Conservation (phyloP, 2,113 vertebrate species). For the Canis aureus region DNA sequence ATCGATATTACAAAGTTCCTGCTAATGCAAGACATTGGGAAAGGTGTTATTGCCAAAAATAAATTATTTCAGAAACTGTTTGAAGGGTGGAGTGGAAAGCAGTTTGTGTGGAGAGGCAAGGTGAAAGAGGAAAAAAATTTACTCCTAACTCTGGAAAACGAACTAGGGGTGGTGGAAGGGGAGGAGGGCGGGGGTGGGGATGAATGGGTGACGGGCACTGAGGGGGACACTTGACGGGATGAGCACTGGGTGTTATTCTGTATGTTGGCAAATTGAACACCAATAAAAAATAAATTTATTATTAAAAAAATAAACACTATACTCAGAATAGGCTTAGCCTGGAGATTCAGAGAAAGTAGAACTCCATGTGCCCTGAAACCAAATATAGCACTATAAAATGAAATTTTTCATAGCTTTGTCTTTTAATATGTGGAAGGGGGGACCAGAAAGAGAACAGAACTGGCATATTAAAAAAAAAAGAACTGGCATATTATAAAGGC, state of each 20-base stretch:
- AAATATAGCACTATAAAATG: slow-evolving; percentile 21
- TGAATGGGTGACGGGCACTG: no score
- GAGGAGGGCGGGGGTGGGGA: no score
- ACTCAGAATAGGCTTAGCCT: slow-evolving; percentile 28
- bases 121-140: background rate
- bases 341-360: slow-evolving; percentile 42
- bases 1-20: slow-evolving; percentile 31
- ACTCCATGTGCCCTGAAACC: background rate
- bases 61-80: background rate
- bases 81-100: background rate
- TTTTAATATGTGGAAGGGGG: slow-evolving; percentile 34
- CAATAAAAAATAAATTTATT: no score
- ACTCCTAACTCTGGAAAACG: no score
- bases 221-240: no score
- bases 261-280: no score
- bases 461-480: no score
- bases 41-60: background rate
- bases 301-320: background rate
- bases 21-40: background rate
- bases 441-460: slow-evolving; percentile 31
- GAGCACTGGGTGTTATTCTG: no score
- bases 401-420: slow-evolving; percentile 22
- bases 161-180: no score
- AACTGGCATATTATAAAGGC: slow-evolving; percentile 3
- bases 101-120: background rate